phyloP scores from a whole-genome alignment of 2,797 vertebrate genomes.

The Tympanoctomys barrerae region DNA sequence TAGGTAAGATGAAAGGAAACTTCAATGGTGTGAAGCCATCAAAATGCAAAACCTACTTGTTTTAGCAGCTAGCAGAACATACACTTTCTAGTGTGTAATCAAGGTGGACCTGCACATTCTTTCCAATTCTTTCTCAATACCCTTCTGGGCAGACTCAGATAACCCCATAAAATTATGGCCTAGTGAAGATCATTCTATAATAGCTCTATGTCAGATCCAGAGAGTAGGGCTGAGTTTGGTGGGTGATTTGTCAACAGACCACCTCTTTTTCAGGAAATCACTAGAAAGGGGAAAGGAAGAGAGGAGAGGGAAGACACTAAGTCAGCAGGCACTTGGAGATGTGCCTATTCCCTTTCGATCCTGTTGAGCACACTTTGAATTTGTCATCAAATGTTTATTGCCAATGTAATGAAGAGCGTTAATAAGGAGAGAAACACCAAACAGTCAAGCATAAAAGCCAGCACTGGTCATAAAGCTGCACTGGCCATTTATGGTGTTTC shows the following conservation, averaged over 20 bases:
- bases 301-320: fast-evolving
- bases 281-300: background rate
- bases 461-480: constrained; percentile 76
- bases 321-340: background rate
- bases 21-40: background rate
- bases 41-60: background rate
- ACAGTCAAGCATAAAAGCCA: constrained; percentile 80
- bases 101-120: fast-evolving
- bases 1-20: background rate
- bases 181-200: background rate
- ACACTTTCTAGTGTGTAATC: background rate
- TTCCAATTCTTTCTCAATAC: background rate
- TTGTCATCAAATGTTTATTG: constrained; percentile 80
- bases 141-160: background rate
- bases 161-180: background rate
- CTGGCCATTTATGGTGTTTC: constrained; percentile 83
- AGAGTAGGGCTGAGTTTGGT: background rate
- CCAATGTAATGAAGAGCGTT: constrained; percentile 74
- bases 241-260: background rate
- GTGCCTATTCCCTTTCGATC: constrained; percentile 31
- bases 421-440: constrained; percentile 76
- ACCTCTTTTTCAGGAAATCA: background rate
- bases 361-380: constrained; percentile 62
- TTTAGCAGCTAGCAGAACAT: background rate
- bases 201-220: background rate